Conservation (phyloP, 2,113 vertebrate species). For the Alosa alosa region DNA sequence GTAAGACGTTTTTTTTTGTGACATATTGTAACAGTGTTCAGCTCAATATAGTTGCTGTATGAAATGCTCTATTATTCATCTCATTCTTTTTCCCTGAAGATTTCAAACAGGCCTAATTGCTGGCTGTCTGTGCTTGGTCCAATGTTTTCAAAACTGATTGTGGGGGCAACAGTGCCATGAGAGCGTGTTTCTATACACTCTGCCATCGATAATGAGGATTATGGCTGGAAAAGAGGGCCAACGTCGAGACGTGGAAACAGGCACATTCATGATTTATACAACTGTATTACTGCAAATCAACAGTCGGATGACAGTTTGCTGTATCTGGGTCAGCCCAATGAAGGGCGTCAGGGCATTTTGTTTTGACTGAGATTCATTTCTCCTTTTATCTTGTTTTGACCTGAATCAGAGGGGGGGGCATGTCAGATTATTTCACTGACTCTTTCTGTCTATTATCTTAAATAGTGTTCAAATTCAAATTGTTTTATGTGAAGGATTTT, state of each 20-base stretch:
- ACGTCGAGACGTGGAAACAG: conserved; percentile 12
- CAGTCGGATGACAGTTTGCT: conserved; percentile 26
- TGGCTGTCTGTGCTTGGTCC: not conserved
- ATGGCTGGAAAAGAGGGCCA: not conserved
- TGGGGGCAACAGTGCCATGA: conserved; percentile 26
- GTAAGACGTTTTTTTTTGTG: not conserved
- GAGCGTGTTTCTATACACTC: not conserved
- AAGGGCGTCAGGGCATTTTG: not conserved
- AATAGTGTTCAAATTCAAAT: not conserved
- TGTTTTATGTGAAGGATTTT: not conserved
- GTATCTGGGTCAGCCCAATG: conserved; percentile 30
- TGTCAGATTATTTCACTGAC: not conserved
- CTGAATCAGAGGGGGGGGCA: not conserved
- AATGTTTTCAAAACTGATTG: conserved; percentile 21
- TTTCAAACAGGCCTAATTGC: not conserved
- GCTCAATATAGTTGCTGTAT: not conserved
- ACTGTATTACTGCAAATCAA: not conserved
- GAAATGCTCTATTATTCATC: not conserved
- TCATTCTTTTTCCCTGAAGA: not conserved
- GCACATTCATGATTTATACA: conserved; percentile 36
- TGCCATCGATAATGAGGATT: not conserved
- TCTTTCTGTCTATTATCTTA: not conserved
- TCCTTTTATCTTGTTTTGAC: not conserved
- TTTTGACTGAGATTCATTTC: not conserved
- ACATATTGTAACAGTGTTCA: not conserved